Evolutionary conservation across 2,113 vertebrate genomes (phyloP).

Genomic region (Equus przewalskii): DNA sequence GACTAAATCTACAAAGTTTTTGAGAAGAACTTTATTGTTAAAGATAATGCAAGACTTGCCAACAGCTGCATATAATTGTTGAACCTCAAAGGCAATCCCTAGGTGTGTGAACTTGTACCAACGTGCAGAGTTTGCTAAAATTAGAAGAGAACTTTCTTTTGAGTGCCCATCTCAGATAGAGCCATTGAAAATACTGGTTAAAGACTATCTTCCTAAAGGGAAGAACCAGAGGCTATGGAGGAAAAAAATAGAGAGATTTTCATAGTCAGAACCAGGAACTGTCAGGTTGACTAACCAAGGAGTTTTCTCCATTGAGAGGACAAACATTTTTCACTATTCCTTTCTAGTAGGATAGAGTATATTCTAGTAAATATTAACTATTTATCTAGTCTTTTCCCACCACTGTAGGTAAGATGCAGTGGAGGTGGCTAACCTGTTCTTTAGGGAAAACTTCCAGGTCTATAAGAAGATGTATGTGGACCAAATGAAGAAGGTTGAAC

Average conservation of each 20-base stretch:
- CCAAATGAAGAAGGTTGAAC: neutral
- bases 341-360: neutral
- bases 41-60: constrained; percentile 18
- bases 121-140: neutral
- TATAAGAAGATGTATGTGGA: neutral
- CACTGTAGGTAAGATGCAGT: constrained; percentile 10
- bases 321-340: neutral
- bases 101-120: constrained; percentile 16
- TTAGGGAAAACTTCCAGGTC: neutral
- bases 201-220: neutral
- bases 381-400: neutral
- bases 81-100: neutral
- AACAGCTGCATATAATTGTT: neutral
- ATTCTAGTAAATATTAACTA: constrained; percentile 1
- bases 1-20: neutral
- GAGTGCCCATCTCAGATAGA: neutral
- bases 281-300: neutral
- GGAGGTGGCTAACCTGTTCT: neutral
- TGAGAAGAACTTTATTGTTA: constrained; percentile 63
- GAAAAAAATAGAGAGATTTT: neutral
- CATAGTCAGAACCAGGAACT: neutral
- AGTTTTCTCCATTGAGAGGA: neutral
- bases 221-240: neutral
- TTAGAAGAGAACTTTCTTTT: constrained; percentile 30
- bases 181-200: neutral